Evolutionary conservation across 2,888 invertebrate genomes (phyloP).

Genomic region (Halictus quadricinctus): DNA sequence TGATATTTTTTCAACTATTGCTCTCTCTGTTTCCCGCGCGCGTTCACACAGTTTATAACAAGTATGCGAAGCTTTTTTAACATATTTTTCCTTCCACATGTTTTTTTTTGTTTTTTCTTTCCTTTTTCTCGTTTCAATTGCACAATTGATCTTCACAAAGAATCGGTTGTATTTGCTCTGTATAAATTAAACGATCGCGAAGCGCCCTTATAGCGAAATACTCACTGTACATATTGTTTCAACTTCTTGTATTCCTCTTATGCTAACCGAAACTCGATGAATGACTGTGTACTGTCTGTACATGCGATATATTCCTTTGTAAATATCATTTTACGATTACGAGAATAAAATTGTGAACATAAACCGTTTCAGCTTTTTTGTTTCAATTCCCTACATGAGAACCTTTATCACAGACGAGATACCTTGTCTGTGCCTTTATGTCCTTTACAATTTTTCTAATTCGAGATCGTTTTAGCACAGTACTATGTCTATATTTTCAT

Average conservation of each 20-base stretch:
- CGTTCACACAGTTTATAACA: conserved; percentile 19
- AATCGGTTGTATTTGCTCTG: conserved; percentile 27
- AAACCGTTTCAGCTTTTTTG: conserved; percentile 12
- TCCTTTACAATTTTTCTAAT: not conserved
- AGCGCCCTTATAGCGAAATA: conserved; percentile 52
- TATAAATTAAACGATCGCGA: conserved; percentile 46
- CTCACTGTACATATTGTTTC: conserved; percentile 67
- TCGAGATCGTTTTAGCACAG: not conserved
- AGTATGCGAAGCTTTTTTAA: conserved; percentile 11
- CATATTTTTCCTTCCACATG: not conserved
- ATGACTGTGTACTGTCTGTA: conserved; percentile 66
- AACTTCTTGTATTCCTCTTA: conserved; percentile 36
- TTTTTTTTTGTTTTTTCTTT: too few relatives aligned
- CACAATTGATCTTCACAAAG: conserved; percentile 17
- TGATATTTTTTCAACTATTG: conserved; percentile 16
- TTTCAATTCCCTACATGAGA: not conserved
- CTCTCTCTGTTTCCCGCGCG: not conserved
- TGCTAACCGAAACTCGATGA: conserved; percentile 53
- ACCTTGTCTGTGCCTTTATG: not conserved
- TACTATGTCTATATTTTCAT: not conserved
- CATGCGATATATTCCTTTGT: conserved; percentile 69
- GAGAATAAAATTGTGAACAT: conserved; percentile 69
- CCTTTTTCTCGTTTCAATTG: conserved; percentile 7
- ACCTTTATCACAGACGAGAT: too few relatives aligned
- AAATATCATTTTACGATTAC: conserved; percentile 71